These are phyloP conservation scores for Calidris pugnax DNA, from an alignment of 2,113 vertebrate species.

Conservation along the genomic window DNA sequence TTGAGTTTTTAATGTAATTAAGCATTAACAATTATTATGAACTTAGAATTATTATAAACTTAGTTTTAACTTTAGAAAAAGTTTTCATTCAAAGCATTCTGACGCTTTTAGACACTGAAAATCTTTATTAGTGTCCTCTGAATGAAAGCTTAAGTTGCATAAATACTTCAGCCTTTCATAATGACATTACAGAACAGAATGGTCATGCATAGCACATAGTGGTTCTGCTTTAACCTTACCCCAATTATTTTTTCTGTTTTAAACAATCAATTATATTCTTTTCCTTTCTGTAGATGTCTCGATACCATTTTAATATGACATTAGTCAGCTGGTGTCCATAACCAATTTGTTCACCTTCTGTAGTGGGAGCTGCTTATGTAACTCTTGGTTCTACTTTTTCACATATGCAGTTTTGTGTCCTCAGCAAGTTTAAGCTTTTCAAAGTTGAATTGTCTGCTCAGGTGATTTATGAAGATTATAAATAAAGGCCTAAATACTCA, in stretches of 20 bases:
- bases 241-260: neutral
- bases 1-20: neutral
- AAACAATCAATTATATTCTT: neutral
- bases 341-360: neutral
- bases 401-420: neutral
- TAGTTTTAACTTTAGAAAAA: neutral
- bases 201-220: neutral
- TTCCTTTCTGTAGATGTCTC: neutral
- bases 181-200: neutral
- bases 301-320: neutral
- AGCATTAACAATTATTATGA: neutral
- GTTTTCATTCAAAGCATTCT: neutral
- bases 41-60: neutral
- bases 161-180: neutral
- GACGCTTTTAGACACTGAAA: neutral
- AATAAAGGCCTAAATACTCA: neutral
- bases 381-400: neutral
- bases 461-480: slow-evolving; percentile 24
- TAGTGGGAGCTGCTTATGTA: neutral
- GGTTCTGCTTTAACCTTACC: neutral
- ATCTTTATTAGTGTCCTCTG: neutral
- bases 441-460: neutral
- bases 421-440: neutral
- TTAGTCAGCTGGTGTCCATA: neutral
- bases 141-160: neutral